Conservation (phyloP, 2,888 invertebrate genomes). For the Epinotia demarniana region DNA sequence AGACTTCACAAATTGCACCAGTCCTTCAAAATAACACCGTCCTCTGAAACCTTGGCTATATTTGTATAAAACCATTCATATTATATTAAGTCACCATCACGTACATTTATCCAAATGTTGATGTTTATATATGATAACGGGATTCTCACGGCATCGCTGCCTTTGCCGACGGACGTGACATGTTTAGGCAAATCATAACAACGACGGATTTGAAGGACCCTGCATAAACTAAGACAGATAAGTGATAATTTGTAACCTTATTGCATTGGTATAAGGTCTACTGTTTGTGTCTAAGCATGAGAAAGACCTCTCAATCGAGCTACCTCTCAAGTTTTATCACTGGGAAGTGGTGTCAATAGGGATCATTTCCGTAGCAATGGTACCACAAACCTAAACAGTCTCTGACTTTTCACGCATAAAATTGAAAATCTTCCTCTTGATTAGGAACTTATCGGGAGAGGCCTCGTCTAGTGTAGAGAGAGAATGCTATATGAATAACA, state of each 20-base stretch:
- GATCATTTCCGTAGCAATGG: too few species aligned
- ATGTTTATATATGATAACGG: constrained; percentile 63
- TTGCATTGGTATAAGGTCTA: neutral
- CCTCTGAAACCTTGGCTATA: neutral
- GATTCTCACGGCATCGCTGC: constrained; percentile 57
- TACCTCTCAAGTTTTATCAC: neutral
- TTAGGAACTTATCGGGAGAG: too few species aligned
- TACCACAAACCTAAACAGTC: too few species aligned
- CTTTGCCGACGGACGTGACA: constrained; percentile 64
- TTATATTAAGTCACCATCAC: constrained; percentile 54
- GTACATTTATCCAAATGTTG: constrained; percentile 60
- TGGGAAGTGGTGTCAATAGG: neutral
- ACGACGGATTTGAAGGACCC: constrained; percentile 51
- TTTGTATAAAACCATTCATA: constrained; percentile 3
- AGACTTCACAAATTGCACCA: neutral
- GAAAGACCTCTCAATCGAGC: neutral
- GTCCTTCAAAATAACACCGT: neutral
- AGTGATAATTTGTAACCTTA: neutral
- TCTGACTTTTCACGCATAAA: too few species aligned
- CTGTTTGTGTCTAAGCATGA: neutral
- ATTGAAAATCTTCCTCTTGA: too few species aligned
- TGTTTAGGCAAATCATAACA: constrained; percentile 56
- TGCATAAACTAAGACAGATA: neutral
- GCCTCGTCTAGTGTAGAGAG: too few species aligned
- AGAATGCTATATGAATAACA: too few species aligned